Conservation (phyloP, 2,888 invertebrate genomes). For the Pharmacophagus antenor region DNA sequence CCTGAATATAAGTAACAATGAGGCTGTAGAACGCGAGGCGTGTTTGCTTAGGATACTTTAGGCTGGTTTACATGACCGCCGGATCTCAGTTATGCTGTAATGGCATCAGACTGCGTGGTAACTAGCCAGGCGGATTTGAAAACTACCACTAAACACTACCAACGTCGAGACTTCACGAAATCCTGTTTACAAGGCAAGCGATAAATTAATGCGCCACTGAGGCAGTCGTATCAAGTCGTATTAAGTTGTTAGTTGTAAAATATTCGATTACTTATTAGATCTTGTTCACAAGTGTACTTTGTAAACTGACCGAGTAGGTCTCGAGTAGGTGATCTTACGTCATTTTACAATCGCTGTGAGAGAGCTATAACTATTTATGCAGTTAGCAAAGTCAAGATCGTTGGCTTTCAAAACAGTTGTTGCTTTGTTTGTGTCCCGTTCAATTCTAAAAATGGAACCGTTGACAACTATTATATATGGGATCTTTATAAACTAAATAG, state of each 20-base stretch:
- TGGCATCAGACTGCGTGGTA: too few species aligned
- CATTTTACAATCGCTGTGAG: constrained; percentile 15
- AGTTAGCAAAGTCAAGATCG: constrained; percentile 25
- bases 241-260: too few species aligned
- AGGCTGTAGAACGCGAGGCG: too few species aligned
- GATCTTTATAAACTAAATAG: background rate
- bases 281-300: background rate
- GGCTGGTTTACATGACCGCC: too few species aligned
- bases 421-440: background rate
- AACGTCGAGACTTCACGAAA: too few species aligned
- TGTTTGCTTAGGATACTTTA: too few species aligned
- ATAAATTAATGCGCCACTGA: too few species aligned
- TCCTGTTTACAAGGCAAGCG: too few species aligned
- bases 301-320: background rate
- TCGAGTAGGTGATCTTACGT: constrained; percentile 8
- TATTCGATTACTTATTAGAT: background rate
- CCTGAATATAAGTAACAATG: too few species aligned
- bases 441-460: background rate
- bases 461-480: background rate
- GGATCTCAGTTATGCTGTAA: too few species aligned
- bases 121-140: too few species aligned
- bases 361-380: constrained; percentile 2
- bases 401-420: constrained; percentile 9
- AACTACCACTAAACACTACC: too few species aligned
- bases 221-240: background rate